Evolutionary conservation across 2,888 invertebrate genomes (phyloP).

Genomic region (Lomographa bimaculata): DNA sequence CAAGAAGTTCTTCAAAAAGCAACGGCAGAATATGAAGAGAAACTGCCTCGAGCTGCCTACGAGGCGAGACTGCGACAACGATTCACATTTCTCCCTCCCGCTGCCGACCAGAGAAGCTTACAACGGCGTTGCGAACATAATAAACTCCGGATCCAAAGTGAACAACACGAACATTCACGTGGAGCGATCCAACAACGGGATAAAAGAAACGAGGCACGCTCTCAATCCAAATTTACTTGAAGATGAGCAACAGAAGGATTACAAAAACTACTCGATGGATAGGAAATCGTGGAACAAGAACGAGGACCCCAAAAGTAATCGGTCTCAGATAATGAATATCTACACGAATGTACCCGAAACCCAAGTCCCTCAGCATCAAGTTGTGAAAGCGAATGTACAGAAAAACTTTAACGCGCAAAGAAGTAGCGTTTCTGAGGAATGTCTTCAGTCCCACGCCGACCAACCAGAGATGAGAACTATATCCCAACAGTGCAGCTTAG

Average conservation of each 20-base stretch:
- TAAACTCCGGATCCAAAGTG: slow-evolving; percentile 89
- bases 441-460: slow-evolving; percentile 69
- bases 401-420: slow-evolving; percentile 63
- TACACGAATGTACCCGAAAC: slow-evolving; percentile 86
- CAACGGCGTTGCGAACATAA: slow-evolving; percentile 83
- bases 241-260: slow-evolving; percentile 85
- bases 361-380: slow-evolving; percentile 83
- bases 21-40: slow-evolving; percentile 88
- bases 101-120: slow-evolving; percentile 75
- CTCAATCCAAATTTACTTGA: slow-evolving; percentile 86
- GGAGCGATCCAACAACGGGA: slow-evolving; percentile 80
- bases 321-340: slow-evolving; percentile 81
- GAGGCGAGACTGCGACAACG: slow-evolving; percentile 82
- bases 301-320: slow-evolving; percentile 62
- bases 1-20: slow-evolving; percentile 95
- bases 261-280: slow-evolving; percentile 67
- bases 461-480: slow-evolving; percentile 85
- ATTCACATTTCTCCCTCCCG: slow-evolving; percentile 78
- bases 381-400: slow-evolving; percentile 63
- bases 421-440: slow-evolving; percentile 74
- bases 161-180: slow-evolving; percentile 92
- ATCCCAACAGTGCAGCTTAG: slow-evolving; percentile 88
- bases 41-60: slow-evolving; percentile 88
- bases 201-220: slow-evolving; percentile 81
- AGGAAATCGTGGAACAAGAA: slow-evolving; percentile 67